Percentiles rank a stretch among this genome's conserved stretches.
Conservation (phyloP, 2,797 vertebrate genomes). For the Centroberyx gerrardi region DNA sequence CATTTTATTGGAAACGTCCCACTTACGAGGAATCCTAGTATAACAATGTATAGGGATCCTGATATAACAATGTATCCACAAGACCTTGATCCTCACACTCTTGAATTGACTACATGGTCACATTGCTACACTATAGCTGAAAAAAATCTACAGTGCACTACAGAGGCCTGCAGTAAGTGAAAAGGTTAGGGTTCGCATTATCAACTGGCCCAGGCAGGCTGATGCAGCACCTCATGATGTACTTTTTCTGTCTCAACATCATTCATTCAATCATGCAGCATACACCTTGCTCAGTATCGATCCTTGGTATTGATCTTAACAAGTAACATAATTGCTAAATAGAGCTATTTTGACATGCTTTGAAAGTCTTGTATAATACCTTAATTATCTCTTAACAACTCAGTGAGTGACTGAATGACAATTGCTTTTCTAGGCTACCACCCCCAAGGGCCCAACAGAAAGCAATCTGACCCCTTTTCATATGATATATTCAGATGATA, state of each 20-base stretch:
- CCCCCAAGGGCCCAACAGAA: not conserved
- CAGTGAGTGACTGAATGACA: no score
- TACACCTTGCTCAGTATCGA: not conserved
- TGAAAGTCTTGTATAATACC: no score
- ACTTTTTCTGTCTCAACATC: no score
- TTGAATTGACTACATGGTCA: no score
- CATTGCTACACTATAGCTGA: not conserved
- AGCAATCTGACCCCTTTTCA: not conserved
- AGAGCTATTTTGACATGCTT: no score
- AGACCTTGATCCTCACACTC: not conserved
- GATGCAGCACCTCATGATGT: not conserved
- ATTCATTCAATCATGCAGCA: not conserved
- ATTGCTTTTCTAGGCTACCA: not conserved
- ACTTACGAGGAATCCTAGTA: not conserved
- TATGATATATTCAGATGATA: not conserved
- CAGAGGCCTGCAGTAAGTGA: not conserved
- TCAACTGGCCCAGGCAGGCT: not conserved
- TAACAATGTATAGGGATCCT: not conserved
- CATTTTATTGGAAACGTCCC: not conserved
- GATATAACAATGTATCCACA: not conserved
- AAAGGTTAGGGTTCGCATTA: constrained; percentile 2
- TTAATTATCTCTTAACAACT: no score
- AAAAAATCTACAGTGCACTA: no score
- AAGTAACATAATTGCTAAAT: no score
- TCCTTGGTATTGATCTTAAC: not conserved